Evolutionary conservation across 2,113 vertebrate species (phyloP), one percentile per base, ranked within the genome.

Genomic region (Azemiops feae): DNA sequence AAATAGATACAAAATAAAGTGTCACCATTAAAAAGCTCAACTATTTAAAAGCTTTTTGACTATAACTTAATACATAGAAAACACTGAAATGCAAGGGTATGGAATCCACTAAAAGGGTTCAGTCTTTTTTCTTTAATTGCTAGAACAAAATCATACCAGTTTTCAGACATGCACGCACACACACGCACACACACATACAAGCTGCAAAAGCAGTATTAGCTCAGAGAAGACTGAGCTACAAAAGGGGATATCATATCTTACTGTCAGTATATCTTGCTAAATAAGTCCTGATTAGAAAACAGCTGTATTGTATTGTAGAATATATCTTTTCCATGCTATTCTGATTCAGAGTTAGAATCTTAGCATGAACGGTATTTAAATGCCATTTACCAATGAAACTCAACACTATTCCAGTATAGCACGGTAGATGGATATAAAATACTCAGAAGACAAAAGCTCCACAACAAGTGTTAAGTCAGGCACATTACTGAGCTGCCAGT

Each of bases 1-100:
- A 98, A 98, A 99, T 99, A 97, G 98, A 97, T 98, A 98, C 98
- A 98, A 98, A 98, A 98, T 98, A 99, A 98, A 99, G 97, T 98
- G 98, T 98, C 98, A 98, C 98, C 98, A 99, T 98, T 98, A 98
- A 98, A 98, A 99, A 98, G 98, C 97, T 97, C 96, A 98, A 97
- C 97, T 98, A 98, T 98, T 97, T 97, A 97, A 98, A 98, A 97
- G 98, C 98, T 98, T 98, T 93, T 97, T 89, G 96, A 96, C 95
- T 96, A 96, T 97, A 98, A 98, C 97, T 98, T 98, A 98, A 97
- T 97, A 98, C 98, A 97, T 98, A 98, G 97, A 98, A 98, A 98
- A 98, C 98, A 98, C 97, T 98, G 98, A 98, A 98, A 98, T 98
- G 97, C 97, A 91, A 97, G 93, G 97, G 96, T 97, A 97, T 96